Evolutionary conservation across 2,113 vertebrate species (phyloP).

Genomic region (Acanthochromis polyacanthus): DNA sequence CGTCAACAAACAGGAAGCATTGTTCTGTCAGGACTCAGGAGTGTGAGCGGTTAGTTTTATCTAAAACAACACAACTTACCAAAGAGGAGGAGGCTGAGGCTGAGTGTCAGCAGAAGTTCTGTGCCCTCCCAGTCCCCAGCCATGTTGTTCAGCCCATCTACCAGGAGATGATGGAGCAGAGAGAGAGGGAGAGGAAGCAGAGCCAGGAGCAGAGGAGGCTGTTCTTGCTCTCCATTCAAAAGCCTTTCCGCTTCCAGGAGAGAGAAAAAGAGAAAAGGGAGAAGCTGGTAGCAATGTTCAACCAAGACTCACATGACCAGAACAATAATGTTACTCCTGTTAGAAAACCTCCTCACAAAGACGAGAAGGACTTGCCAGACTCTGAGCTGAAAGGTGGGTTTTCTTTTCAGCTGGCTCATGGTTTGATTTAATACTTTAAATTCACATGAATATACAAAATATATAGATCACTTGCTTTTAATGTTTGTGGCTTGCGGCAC

Average conservation of each 20-base stretch:
- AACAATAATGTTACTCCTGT: constrained; percentile 53
- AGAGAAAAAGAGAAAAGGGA: constrained; percentile 88
- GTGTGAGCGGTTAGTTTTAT: constrained; percentile 68
- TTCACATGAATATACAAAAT: neutral
- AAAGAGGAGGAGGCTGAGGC: constrained; percentile 86
- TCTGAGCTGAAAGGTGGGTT: constrained; percentile 88
- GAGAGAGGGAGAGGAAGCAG: constrained; percentile 85
- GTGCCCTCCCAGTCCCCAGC: constrained; percentile 88
- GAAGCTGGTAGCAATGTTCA: constrained; percentile 74
- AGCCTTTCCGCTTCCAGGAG: constrained; percentile 91
- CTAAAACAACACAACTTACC: constrained; percentile 61
- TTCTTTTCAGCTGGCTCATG: neutral
- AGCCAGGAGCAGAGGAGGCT: constrained; percentile 88
- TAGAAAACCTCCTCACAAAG: constrained; percentile 78
- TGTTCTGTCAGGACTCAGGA: constrained; percentile 77
- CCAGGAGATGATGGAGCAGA: constrained; percentile 85
- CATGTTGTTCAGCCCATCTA: constrained; percentile 88
- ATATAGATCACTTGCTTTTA: neutral
- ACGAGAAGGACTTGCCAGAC: constrained; percentile 76
- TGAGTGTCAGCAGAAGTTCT: constrained; percentile 93
- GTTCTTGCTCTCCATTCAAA: constrained; percentile 89
- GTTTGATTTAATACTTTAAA: neutral
- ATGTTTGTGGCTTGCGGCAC: neutral
- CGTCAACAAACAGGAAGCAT: constrained; percentile 81
- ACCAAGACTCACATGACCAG: constrained; percentile 62